Evolutionary conservation across 2,797 vertebrate species (phyloP), one percentile per base, ranked within the genome.

Genomic region (Glossophaga mutica): DNA sequence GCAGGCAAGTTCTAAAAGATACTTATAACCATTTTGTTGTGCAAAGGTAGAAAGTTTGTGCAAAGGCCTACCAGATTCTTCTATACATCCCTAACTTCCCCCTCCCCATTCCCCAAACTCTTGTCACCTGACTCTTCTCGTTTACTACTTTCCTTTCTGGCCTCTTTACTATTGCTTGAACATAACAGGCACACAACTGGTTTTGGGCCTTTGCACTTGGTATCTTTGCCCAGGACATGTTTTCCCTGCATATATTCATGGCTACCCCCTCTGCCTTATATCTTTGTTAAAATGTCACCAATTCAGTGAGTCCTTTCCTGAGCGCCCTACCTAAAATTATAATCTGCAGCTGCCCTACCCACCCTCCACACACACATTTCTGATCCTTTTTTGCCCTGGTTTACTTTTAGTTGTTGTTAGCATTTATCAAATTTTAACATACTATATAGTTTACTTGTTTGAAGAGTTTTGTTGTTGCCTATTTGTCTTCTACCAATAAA

Each of bases 61-160:
- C 29, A 34, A 7, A 91, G 16, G 18, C 39, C 50, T 48, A 3
- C 18, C 9, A 24, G 32, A 2, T 67, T 68, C 34, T 67, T 68
- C 34, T 42, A 0, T 24, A 14, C 4, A 3, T 21, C 16, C 6
- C 46, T 50, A 3, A 9, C 6, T 9, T 10, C 11, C 19, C n/a
- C 29, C 14, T 16, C 3, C 0, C 34, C 2, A 6, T 62, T 32
- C 21, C 14, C 1, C 32, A 24, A 1, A 29, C 21, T 21, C 68
- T 92, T 81, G 42, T 52, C n/a, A 15, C 42, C 57, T 84, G 39
- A 50, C 37, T 91, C 29, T 22, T 21, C 42, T 55, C 12, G 42
- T 52, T 92, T 29, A 74, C 24, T 32, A 12, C 24, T 37, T 78
- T 39, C 12, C 55, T 9, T 71, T 59, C 26, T 59, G 34, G 5